These are phyloP conservation scores for Lepidochrysops patricia DNA, from an alignment of 2,888 invertebrate species.

Conservation along the genomic window DNA sequence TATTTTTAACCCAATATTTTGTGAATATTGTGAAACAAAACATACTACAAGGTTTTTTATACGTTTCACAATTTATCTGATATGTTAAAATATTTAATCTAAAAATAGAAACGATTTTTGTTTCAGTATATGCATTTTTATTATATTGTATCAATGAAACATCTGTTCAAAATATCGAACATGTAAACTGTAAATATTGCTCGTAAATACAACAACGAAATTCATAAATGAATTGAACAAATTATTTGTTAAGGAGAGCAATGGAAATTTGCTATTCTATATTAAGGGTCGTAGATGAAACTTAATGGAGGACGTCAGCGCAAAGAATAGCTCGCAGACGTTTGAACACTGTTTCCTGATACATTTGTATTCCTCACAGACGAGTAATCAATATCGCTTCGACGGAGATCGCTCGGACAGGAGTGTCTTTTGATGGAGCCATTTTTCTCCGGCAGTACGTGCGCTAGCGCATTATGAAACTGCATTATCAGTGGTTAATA, in stretches of 20 bases:
- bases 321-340: conserved; percentile 49
- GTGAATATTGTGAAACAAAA: too few relatives aligned
- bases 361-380: conserved; percentile 71
- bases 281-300: conserved; percentile 36
- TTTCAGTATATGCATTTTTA: too few relatives aligned
- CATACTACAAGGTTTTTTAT: too few relatives aligned
- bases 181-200: too few relatives aligned
- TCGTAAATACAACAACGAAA: neutral
- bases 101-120: too few relatives aligned
- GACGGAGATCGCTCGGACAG: conserved; percentile 46
- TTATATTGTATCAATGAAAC: too few relatives aligned
- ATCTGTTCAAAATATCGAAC: too few relatives aligned
- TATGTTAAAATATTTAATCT: too few relatives aligned
- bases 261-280: conserved; percentile 5
- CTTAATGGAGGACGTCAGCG: conserved; percentile 59
- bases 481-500: neutral
- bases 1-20: neutral
- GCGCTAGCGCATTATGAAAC: conserved; percentile 32
- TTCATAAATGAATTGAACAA: neutral
- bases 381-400: conserved; percentile 68
- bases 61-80: too few relatives aligned
- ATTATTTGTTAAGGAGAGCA: neutral
- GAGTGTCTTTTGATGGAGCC: conserved; percentile 41
- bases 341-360: conserved; percentile 55
- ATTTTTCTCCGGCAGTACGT: conserved; percentile 42